Conservation (phyloP, 1,140 invertebrate genomes). For the honey bee (Apis mellifera) region Amel_HAv3.1 CM009945.2:3649501-3650000, state of each 20-base stretch:
- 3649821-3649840: conserved; percentile 37
- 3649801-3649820: conserved; percentile 27
- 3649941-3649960: conserved; percentile 64
- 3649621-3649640: conserved; percentile 57
- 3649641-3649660: conserved; percentile 55
- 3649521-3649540: conserved; percentile 43
- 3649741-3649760: conserved; percentile 52
- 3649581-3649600: conserved; percentile 22
- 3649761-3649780: background rate
- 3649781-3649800: conserved; percentile 42
- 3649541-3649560: background rate
- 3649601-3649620: conserved; percentile 37
- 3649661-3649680: conserved; percentile 44
- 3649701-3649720: conserved; percentile 59
- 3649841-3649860: conserved; percentile 36
- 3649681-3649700: conserved; percentile 65
- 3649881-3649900: conserved; percentile 29
- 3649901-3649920: conserved; percentile 6
- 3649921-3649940: conserved; percentile 59
- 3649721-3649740: conserved; percentile 64
- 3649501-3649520: background rate
- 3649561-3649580: conserved; percentile 7
- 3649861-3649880: conserved; percentile 65
- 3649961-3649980: conserved; percentile 57
- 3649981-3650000: conserved; percentile 30